Evolutionary conservation across 2,797 vertebrate genomes (phyloP).

Genomic region (Rhinoraja longicauda): DNA sequence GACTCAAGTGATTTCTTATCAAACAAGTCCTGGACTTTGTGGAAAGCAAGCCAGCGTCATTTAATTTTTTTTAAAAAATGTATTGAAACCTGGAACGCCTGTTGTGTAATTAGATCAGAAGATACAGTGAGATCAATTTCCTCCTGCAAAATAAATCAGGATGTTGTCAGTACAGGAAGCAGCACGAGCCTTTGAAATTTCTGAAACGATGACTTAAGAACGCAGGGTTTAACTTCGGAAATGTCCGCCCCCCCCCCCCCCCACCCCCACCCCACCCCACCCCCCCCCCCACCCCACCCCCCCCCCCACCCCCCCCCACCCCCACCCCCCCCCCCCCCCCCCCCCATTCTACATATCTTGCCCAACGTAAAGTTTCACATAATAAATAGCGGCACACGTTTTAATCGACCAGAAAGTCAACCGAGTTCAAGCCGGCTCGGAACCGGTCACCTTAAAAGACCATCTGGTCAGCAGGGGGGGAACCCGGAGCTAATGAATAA

Average conservation of each 20-base stretch:
- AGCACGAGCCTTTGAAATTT: not conserved
- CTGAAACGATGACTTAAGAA: conserved; percentile 5
- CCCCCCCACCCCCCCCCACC: too few relatives aligned
- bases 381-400: not conserved
- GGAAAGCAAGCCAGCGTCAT: not conserved
- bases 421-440: not conserved
- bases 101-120: conserved; percentile 4
- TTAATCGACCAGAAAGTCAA: not conserved
- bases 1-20: not conserved
- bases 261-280: too few relatives aligned
- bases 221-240: not conserved
- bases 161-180: conserved; percentile 36
- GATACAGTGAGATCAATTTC: conserved; percentile 27
- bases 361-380: conserved; percentile 27
- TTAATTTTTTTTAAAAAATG: not conserved
- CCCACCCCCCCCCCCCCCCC: too few relatives aligned
- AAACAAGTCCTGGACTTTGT: not conserved
- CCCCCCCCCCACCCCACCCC: too few relatives aligned
- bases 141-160: conserved; percentile 29
- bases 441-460: not conserved
- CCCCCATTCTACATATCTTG: not conserved
- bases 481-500: conserved; percentile 1
- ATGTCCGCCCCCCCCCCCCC: not conserved
- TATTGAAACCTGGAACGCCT: conserved; percentile 9
- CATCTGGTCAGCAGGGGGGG: not conserved